Conservation (phyloP, 2,888 invertebrate species). For the Limnephilus auricula region DNA sequence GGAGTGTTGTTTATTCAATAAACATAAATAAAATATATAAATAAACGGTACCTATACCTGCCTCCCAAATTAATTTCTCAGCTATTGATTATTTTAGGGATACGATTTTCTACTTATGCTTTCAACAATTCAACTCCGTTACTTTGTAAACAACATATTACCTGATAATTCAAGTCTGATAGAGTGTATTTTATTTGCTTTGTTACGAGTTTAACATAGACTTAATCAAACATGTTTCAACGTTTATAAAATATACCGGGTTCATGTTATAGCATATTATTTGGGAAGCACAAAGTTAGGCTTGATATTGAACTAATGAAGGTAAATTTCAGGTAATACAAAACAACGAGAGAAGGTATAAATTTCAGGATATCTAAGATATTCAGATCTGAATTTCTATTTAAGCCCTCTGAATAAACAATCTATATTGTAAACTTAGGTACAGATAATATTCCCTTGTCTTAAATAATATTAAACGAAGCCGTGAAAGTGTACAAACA, state of each 20-base stretch:
- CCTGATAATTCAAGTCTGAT: neutral
- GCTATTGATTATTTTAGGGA: neutral
- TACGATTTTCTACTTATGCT: neutral
- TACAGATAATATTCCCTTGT: neutral
- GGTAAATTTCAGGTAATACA: neutral
- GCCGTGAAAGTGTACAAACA: neutral
- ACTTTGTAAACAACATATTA: neutral
- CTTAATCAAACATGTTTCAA: neutral
- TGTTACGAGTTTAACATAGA: neutral
- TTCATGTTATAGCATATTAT: neutral
- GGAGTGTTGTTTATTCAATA: too few species aligned
- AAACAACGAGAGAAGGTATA: conserved; percentile 5
- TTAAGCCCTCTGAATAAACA: neutral
- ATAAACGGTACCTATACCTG: too few species aligned
- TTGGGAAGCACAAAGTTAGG: neutral
- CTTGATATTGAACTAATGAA: conserved; percentile 2
- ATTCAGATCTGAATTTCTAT: neutral
- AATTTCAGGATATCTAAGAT: neutral
- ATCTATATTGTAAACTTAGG: neutral
- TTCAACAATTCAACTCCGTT: neutral
- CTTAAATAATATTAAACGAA: neutral
- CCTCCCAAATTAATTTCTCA: too few species aligned
- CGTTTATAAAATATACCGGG: neutral
- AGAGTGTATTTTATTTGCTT: neutral
- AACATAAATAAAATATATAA: too few species aligned